These are phyloP conservation scores for Erannis defoliaria DNA, from an alignment of 2,888 invertebrate genomes.

Conservation along the genomic window DNA sequence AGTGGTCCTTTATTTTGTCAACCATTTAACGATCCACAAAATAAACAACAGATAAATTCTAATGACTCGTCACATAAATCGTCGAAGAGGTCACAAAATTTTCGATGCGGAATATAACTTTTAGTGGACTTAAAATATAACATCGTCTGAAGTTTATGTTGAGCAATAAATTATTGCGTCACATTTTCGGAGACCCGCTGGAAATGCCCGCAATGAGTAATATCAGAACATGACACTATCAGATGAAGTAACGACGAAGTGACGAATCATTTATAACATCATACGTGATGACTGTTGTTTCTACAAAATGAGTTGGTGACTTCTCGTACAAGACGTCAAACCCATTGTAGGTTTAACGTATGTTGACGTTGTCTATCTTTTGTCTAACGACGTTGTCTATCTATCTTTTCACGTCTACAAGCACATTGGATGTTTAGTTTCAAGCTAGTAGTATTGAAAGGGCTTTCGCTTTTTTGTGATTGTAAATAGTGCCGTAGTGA, in stretches of 20 bases:
- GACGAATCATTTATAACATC: slow-evolving; percentile 46
- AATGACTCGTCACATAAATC: slow-evolving; percentile 12
- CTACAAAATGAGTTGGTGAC: not conserved
- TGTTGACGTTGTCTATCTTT: too few relatives aligned
- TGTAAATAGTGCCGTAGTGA: too few relatives aligned
- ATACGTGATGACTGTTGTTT: slow-evolving; percentile 28
- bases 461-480: too few relatives aligned
- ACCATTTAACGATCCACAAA: not conserved
- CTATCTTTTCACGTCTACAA: too few relatives aligned
- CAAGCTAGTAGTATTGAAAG: too few relatives aligned
- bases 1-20: not conserved
- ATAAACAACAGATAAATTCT: slow-evolving; percentile 2
- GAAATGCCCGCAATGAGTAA: slow-evolving; percentile 74
- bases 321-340: not conserved
- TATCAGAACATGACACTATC: slow-evolving; percentile 72
- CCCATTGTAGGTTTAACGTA: too few relatives aligned
- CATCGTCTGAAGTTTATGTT: slow-evolving; percentile 39
- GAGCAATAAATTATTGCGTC: slow-evolving; percentile 60
- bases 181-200: slow-evolving; percentile 55
- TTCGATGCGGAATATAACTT: slow-evolving; percentile 15
- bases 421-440: too few relatives aligned
- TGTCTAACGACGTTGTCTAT: too few relatives aligned
- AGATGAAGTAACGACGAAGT: slow-evolving; percentile 43
- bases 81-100: slow-evolving; percentile 7
- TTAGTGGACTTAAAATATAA: slow-evolving; percentile 25